phyloP scores from a whole-genome alignment of 2,113 vertebrate genomes.

The Stigmatopora nigra region DNA sequence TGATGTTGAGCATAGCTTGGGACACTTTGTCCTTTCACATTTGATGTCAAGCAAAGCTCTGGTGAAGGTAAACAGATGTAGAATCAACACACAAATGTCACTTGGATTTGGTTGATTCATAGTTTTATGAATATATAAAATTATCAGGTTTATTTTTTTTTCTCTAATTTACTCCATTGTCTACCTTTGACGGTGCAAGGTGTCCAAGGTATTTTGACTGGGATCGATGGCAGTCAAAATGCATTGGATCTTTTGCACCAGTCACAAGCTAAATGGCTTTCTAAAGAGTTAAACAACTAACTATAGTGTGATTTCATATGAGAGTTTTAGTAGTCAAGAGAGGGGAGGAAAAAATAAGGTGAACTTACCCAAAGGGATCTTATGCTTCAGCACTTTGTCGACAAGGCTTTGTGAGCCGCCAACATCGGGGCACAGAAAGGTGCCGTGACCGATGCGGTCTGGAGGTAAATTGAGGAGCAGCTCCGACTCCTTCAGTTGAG shows the following conservation, averaged over 20 bases:
- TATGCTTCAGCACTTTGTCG: constrained; percentile 74
- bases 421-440: constrained; percentile 77
- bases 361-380: constrained; percentile 82
- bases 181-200: too few species aligned
- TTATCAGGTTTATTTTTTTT: too few species aligned
- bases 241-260: too few species aligned
- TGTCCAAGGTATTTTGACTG: too few species aligned
- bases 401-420: constrained; percentile 76
- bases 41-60: constrained; percentile 96
- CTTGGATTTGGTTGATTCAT: too few species aligned
- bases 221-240: too few species aligned
- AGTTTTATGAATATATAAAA: too few species aligned
- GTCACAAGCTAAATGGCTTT: too few species aligned
- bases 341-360: too few species aligned
- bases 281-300: too few species aligned
- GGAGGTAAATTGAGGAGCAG: constrained; percentile 79
- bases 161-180: too few species aligned
- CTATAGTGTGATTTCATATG: too few species aligned
- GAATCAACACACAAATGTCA: neutral
- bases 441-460: constrained; percentile 90
- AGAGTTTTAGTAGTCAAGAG: neutral
- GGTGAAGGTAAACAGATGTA: constrained; percentile 9
- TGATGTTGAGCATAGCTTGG: constrained; percentile 82
- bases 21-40: constrained; percentile 87
- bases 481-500: constrained; percentile 80